These are phyloP conservation scores for Eupelmus urozonus DNA, from an alignment of 2,888 invertebrate genomes.

Conservation along the genomic window DNA sequence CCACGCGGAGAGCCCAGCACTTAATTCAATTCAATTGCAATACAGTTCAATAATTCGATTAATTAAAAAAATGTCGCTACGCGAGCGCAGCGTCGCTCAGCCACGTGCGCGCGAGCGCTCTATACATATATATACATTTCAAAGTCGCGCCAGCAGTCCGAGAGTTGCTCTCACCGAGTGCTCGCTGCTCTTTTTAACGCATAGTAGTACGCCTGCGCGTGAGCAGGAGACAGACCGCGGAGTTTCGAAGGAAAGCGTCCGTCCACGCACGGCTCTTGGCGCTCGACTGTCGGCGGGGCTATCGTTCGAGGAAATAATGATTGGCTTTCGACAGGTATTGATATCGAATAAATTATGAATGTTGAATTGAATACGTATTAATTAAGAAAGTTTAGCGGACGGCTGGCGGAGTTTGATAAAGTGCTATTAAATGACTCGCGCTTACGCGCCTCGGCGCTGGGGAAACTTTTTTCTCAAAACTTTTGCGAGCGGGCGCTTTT, in stretches of 20 bases:
- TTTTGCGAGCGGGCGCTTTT: no score
- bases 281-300: not conserved
- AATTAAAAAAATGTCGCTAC: conserved; percentile 74
- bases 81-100: conserved; percentile 65
- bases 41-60: conserved; percentile 77
- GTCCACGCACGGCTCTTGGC: no score
- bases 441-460: no score
- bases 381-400: not conserved
- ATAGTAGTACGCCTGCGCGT: not conserved
- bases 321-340: conserved; percentile 30
- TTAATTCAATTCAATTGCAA: conserved; percentile 76
- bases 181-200: not conserved
- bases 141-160: no score
- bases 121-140: no score
- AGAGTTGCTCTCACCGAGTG: not conserved
- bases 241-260: no score
- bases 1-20: conserved; percentile 65
- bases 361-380: conserved; percentile 1
- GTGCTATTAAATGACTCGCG: no score
- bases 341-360: conserved; percentile 35
- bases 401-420: not conserved
- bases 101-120: conserved; percentile 8
- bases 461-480: no score
- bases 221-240: no score
- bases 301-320: conserved; percentile 19